These are phyloP conservation scores for Alentia gelatinosa DNA, from an alignment of 2,888 invertebrate species.

Conservation along the genomic window DNA sequence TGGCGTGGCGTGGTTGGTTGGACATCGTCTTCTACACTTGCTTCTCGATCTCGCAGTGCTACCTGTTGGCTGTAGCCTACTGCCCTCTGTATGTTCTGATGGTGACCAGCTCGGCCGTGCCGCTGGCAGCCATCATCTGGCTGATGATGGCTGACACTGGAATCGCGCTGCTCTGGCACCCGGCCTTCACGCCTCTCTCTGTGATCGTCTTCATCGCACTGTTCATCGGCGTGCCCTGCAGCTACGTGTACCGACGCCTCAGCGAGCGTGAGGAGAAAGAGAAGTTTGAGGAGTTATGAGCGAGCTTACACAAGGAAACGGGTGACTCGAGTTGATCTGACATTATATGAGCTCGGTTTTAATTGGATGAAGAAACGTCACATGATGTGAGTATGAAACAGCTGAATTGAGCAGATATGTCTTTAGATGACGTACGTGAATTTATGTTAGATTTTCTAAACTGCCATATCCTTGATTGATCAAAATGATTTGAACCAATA, in stretches of 20 bases:
- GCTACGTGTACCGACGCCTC: neutral
- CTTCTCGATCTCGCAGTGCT: neutral
- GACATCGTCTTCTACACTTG: neutral
- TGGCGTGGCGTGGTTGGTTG: conserved; percentile 7
- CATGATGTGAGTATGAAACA: no score
- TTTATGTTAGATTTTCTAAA: no score
- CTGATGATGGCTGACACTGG: neutral
- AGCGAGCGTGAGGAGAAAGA: neutral
- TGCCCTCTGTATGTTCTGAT: neutral
- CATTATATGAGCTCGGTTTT: no score
- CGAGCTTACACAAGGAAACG: neutral
- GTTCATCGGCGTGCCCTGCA: neutral
- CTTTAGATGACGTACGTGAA: no score
- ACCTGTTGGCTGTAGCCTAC: neutral
- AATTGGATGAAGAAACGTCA: no score
- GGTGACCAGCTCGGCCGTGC: neutral
- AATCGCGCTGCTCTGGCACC: neutral
- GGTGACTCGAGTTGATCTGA: no score
- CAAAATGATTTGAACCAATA: no score
- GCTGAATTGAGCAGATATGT: no score
- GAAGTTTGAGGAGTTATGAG: neutral
- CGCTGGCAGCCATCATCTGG: neutral
- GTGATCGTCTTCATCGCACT: neutral
- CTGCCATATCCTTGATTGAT: no score
- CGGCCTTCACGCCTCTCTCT: neutral